These are phyloP conservation scores for Callimorpha dominula DNA, from an alignment of 2,888 invertebrate genomes.

Conservation along the genomic window DNA sequence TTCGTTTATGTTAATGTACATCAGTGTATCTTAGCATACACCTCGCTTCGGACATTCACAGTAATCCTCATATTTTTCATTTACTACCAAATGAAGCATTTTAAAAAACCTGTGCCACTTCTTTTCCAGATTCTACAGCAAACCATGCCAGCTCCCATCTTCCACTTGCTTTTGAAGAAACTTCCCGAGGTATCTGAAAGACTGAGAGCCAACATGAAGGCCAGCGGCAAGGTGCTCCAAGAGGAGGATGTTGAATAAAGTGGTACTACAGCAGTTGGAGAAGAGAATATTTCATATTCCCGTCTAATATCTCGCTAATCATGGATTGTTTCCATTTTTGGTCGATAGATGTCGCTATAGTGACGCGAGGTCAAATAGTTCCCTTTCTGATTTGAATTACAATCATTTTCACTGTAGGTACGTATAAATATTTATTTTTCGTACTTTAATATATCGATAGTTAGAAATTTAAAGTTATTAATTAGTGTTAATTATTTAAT, in stretches of 20 bases:
- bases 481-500: conserved; percentile 28
- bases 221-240: conserved; percentile 68
- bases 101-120: neutral
- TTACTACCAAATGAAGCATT: neutral
- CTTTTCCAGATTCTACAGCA: conserved; percentile 92
- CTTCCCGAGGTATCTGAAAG: conserved; percentile 89
- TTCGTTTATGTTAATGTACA: no score
- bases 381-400: conserved; percentile 28
- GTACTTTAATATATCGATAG: conserved; percentile 30
- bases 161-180: conserved; percentile 94
- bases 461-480: conserved; percentile 43
- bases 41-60: no score
- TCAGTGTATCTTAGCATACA: no score
- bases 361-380: conserved; percentile 30
- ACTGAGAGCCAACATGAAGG: conserved; percentile 78
- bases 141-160: conserved; percentile 97
- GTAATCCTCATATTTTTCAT: neutral
- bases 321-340: conserved; percentile 43
- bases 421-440: conserved; percentile 32
- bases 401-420: conserved; percentile 32
- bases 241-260: conserved; percentile 83
- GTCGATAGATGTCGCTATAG: conserved; percentile 33
- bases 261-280: conserved; percentile 29
- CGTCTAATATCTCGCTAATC: conserved; percentile 34
- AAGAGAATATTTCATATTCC: conserved; percentile 26